Evolutionary conservation across 2,113 vertebrate species (phyloP).

Genomic region (Boleophthalmus pectinirostris): DNA sequence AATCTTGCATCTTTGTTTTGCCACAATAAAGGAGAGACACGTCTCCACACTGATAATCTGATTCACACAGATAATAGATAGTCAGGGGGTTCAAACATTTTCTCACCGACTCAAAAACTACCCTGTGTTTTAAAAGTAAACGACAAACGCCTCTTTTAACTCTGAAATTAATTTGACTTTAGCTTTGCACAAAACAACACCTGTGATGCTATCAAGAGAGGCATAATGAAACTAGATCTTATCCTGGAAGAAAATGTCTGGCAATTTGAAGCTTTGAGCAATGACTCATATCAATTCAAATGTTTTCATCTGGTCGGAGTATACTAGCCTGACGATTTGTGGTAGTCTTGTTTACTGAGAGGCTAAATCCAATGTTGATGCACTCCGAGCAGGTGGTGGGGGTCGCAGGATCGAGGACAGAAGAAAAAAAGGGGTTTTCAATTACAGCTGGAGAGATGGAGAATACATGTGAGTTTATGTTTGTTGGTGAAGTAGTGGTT

Average conservation of each 20-base stretch:
- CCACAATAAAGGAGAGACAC: background rate
- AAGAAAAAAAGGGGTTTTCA: slow-evolving; percentile 45
- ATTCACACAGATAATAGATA: slow-evolving; percentile 54
- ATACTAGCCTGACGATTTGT: slow-evolving; percentile 22
- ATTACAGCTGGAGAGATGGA: slow-evolving; percentile 29
- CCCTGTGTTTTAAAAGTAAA: slow-evolving; percentile 37
- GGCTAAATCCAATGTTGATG: background rate
- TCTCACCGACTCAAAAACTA: slow-evolving; percentile 37
- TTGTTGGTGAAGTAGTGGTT: slow-evolving; percentile 11
- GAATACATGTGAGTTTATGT: slow-evolving; percentile 10
- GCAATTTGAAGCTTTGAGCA: slow-evolving; percentile 18
- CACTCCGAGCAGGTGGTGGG: background rate
- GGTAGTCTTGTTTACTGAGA: slow-evolving; percentile 25
- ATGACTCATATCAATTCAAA: slow-evolving; percentile 40
- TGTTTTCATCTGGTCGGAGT: slow-evolving; percentile 45
- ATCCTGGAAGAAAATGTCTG: slow-evolving; percentile 56
- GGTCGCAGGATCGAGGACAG: slow-evolving; percentile 40
- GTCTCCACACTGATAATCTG: background rate
- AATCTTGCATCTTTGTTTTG: background rate
- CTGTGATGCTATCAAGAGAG: slow-evolving; percentile 56
- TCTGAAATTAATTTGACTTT: slow-evolving; percentile 57
- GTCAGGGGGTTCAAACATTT: slow-evolving; percentile 58
- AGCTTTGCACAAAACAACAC: slow-evolving; percentile 54
- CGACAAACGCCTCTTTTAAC: slow-evolving; percentile 48
- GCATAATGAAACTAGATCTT: slow-evolving; percentile 69